Evolutionary conservation across 2,113 vertebrate genomes (phyloP).

Genomic region (Carlito syrichta): DNA sequence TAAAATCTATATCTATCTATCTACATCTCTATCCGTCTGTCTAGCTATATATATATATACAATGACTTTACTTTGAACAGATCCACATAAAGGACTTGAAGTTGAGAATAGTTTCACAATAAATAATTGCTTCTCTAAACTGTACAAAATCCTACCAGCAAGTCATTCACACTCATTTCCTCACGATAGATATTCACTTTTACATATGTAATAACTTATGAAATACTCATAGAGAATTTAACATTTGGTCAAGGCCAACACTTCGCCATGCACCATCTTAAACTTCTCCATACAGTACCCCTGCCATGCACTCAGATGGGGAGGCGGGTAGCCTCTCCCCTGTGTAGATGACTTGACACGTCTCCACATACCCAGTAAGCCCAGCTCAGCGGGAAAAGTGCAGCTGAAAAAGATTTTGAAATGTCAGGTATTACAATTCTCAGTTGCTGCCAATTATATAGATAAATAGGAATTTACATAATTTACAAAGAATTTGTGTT

Average conservation of each 20-base stretch:
- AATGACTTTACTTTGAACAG: not conserved
- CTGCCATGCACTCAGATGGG: not conserved
- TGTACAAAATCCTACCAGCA: constrained; percentile 66
- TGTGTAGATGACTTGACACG: not conserved
- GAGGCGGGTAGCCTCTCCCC: not conserved
- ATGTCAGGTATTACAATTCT: constrained; percentile 28
- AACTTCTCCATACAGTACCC: not conserved
- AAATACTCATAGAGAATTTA: constrained; percentile 66
- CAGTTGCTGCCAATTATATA: constrained; percentile 67
- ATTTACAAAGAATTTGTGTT: constrained; percentile 58
- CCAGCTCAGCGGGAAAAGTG: not conserved
- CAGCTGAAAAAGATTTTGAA: not conserved
- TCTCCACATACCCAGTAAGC: not conserved
- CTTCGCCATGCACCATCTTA: constrained; percentile 47
- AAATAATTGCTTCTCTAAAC: constrained; percentile 79
- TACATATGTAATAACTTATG: constrained; percentile 75
- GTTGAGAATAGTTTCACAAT: constrained; percentile 67
- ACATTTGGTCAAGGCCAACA: constrained; percentile 62
- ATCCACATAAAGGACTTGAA: constrained; percentile 5
- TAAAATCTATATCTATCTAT: too few relatives aligned
- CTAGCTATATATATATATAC: not conserved
- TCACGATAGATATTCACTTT: constrained; percentile 51
- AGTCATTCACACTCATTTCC: constrained; percentile 48
- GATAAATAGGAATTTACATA: constrained; percentile 66
- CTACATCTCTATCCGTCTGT: not conserved